These are phyloP conservation scores for Nothobranchius furzeri DNA, from an alignment of 2,113 vertebrate species.

Conservation along the genomic window DNA sequence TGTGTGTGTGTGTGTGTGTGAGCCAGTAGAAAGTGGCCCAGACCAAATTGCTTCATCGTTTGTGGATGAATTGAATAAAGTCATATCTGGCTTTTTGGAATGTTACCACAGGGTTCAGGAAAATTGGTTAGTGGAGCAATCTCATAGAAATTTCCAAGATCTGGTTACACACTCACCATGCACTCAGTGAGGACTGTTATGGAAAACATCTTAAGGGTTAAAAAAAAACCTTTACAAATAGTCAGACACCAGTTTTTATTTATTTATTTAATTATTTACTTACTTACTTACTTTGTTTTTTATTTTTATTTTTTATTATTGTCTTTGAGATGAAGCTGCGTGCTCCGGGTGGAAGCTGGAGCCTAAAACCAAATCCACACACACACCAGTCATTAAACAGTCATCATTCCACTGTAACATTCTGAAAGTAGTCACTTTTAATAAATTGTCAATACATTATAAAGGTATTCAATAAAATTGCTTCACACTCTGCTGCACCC, in stretches of 20 bases:
- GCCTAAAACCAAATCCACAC: too few species aligned
- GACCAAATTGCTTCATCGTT: slow-evolving; percentile 73
- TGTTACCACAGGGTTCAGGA: slow-evolving; percentile 71
- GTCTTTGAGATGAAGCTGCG: too few species aligned
- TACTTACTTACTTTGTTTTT: too few species aligned
- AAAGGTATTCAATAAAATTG: too few species aligned
- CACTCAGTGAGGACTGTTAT: slow-evolving; percentile 51
- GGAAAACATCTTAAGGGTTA: slow-evolving; percentile 43
- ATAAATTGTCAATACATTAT: too few species aligned
- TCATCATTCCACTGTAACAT: too few species aligned
- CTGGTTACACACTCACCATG: slow-evolving; percentile 67
- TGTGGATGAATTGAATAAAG: slow-evolving; percentile 77
- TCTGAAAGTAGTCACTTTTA: too few species aligned
- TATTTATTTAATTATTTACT: too few species aligned
- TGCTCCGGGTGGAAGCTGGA: too few species aligned
- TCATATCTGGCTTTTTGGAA: slow-evolving; percentile 77
- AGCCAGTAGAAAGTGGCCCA: slow-evolving; percentile 66
- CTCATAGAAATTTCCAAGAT: slow-evolving; percentile 66
- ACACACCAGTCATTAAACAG: too few species aligned
- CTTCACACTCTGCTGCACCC: too few species aligned
- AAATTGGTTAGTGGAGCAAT: slow-evolving; percentile 74
- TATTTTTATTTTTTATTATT: too few species aligned
- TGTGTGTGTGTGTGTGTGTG: slow-evolving; percentile 42
- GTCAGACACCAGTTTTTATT: slow-evolving; percentile 3
- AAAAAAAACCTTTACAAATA: slow-evolving; percentile 17